Conservation (phyloP, 1,140 invertebrate species). For the Cydia amplana region DNA sequence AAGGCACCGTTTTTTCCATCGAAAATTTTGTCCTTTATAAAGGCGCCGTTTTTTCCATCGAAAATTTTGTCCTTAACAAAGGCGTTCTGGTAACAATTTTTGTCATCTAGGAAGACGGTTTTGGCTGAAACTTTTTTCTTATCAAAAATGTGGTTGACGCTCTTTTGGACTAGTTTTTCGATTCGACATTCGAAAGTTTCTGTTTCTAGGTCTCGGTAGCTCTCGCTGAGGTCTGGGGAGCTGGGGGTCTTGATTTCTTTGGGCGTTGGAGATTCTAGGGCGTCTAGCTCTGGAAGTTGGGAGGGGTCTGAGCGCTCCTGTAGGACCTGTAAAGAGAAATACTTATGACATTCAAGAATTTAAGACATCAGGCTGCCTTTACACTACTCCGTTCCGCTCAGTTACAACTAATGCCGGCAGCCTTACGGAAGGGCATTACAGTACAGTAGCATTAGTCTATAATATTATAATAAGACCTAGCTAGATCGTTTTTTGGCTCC, state of each 20-base stretch:
- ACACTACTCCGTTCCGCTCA: too few species aligned
- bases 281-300: constrained; percentile 56
- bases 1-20: constrained; percentile 11
- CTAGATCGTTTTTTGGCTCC: too few species aligned
- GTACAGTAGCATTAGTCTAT: too few species aligned
- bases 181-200: constrained; percentile 61
- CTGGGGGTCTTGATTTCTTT: constrained; percentile 35
- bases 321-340: constrained; percentile 53
- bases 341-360: too few species aligned
- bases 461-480: too few species aligned
- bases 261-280: constrained; percentile 47
- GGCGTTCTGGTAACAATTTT: constrained; percentile 36
- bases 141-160: constrained; percentile 66
- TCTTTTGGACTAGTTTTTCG: constrained; percentile 65
- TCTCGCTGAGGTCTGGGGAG: constrained; percentile 7
- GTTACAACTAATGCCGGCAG: too few species aligned
- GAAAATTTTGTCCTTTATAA: constrained; percentile 3
- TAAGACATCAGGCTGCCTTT: too few species aligned
- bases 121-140: constrained; percentile 64
- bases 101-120: constrained; percentile 60
- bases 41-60: constrained; percentile 5
- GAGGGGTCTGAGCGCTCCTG: constrained; percentile 55
- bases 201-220: constrained; percentile 36
- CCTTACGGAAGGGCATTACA: too few species aligned
- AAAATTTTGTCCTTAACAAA: constrained; percentile 9